Evolutionary conservation across 2,888 invertebrate genomes (phyloP), one percentile per base, ranked within the genome.

Genomic region (Epistrophe grossulariae): DNA sequence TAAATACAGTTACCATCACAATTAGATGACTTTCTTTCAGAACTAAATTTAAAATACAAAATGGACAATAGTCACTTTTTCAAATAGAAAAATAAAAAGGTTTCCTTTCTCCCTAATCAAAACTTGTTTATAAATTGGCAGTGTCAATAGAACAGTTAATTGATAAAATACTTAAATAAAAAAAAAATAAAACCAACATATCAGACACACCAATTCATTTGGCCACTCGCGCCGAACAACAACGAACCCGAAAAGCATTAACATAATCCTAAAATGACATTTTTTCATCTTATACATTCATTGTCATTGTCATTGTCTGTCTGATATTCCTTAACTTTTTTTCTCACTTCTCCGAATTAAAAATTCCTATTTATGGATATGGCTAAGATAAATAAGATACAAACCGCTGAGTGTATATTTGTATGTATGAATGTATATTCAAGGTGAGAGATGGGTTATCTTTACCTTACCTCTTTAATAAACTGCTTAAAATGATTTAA

Each of bases 381-480:
- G 40, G 55, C 15, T 55, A 55, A 76, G 83, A 83, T 83, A 79
- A 87, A 83, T 79, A 76, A 87, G 83, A 87, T 79, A 79, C 71
- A 50, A n/a, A 79, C 17, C 35, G 19, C 66, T 66, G 43, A 6
- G 43, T 13, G 48, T 28, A 11, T 9, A 64, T 24, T n/a, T n/a
- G n/a, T n/a, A n/a, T 64, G 71, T 52, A 70, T 24, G 9, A 9
- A 59, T 64, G 71, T 40, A 70, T 70, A 78, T 73, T 45, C 28
- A 45, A 50, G 62, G 57, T 31, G 38, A 66, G 38, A 66, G 74
- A 76, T 79, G 60, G 68, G 70, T 74, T 79, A 83, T 83, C 79
- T 82, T 45, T 62, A n/a, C 48, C 60, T 68, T 64, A 62, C 60
- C 60, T 84, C 57, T 74, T 74, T 76, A 76, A 87, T 83, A 82